Percentiles rank a stretch among this genome's conserved stretches.
These are phyloP conservation scores for Paragorgia papillata DNA, from an alignment of 92 coral and sea anemone species.

Conservation along the genomic window DNA sequence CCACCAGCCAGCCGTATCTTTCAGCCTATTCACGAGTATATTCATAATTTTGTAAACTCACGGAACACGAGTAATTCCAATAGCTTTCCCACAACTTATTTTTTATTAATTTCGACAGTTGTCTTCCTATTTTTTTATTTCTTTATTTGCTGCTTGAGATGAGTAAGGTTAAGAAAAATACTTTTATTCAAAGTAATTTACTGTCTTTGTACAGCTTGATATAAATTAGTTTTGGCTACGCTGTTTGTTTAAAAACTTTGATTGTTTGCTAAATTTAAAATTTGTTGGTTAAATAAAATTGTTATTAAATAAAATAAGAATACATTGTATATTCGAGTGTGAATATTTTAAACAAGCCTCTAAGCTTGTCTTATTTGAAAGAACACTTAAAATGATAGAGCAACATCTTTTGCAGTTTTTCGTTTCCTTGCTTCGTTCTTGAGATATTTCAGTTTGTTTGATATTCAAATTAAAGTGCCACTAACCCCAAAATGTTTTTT, in stretches of 20 bases:
- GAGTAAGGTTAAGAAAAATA: neutral
- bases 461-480: no score
- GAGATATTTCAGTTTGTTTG: no score
- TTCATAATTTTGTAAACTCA: neutral
- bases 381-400: no score
- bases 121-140: neutral
- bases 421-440: no score
- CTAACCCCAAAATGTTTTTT: no score
- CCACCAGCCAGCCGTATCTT: no score
- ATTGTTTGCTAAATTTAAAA: conserved; percentile 22
- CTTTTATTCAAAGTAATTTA: neutral
- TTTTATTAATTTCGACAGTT: neutral
- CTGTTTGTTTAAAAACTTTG: conserved; percentile 24
- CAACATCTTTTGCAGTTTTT: no score
- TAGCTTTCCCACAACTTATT: neutral
- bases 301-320: conserved; percentile 12
- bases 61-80: neutral
- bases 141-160: neutral
- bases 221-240: conserved; percentile 7
- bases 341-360: no score
- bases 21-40: neutral
- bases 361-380: no score
- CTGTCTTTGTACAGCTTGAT: conserved; percentile 9
- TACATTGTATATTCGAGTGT: no score
- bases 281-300: conserved; percentile 41